Percentiles rank a stretch among this genome's conserved stretches.
phyloP scores from a whole-genome alignment of 2,888 invertebrate species.

The Baccha elongata region DNA sequence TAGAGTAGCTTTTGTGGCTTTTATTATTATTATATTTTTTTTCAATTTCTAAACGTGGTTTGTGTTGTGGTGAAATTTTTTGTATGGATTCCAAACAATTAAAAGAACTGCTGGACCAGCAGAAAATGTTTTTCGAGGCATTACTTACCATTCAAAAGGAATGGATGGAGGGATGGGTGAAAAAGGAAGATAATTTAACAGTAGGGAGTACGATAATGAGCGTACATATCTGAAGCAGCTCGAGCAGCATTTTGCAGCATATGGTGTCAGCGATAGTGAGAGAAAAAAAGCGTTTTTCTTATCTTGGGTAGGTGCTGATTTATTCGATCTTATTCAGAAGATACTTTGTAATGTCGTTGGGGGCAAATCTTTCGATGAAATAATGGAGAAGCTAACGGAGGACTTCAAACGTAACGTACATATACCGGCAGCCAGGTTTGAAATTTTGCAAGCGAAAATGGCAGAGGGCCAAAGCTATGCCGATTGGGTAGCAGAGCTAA shows the following conservation, averaged over 20 bases:
- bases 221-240: conserved; percentile 9
- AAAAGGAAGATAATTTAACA: conserved; percentile 4
- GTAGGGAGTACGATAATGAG: not conserved
- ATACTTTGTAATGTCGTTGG: not conserved
- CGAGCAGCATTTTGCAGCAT: conserved; percentile 1
- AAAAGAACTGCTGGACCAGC: conserved; percentile 2
- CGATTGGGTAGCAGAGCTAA: conserved; percentile 15
- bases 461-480: conserved; percentile 8
- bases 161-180: conserved; percentile 1
- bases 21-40: too few relatives aligned
- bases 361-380: conserved; percentile 13
- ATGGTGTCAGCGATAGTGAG: not conserved
- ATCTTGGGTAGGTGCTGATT: not conserved
- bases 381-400: conserved; percentile 19
- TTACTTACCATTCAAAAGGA: not conserved
- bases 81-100: not conserved
- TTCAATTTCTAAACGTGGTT: not conserved
- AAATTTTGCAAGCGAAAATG: conserved; percentile 20
- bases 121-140: not conserved
- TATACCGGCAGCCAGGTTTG: conserved; percentile 23
- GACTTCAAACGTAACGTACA: conserved; percentile 33
- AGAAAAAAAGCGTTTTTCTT: conserved; percentile 4
- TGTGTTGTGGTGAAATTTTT: not conserved
- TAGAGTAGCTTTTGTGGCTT: not conserved
- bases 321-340: not conserved